Evolutionary conservation across 2,888 invertebrate species (phyloP).

Genomic region (Amorpha juglandis): DNA sequence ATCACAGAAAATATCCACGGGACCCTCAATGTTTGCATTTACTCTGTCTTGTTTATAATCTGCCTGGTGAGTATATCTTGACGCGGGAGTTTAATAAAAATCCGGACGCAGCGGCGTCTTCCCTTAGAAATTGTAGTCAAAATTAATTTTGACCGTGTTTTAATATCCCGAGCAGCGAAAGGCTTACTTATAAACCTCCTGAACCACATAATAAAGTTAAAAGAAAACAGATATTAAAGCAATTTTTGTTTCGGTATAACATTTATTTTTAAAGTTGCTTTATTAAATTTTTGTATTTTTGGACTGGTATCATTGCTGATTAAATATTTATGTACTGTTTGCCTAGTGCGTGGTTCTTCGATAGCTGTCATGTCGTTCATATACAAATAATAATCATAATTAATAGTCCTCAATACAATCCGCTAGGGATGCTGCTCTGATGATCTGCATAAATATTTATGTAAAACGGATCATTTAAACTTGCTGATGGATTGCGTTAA

Average conservation of each 20-base stretch:
- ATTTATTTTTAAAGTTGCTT: not conserved
- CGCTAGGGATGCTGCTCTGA: no score
- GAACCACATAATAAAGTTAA: conserved; percentile 39
- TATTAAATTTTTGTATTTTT: not conserved
- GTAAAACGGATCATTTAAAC: not conserved
- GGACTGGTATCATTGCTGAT: no score
- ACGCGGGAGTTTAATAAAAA: conserved; percentile 46
- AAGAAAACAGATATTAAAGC: conserved; percentile 33
- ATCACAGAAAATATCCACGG: not conserved
- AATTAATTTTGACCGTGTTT: conserved; percentile 58
- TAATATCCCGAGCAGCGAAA: conserved; percentile 54
- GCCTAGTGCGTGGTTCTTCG: no score
- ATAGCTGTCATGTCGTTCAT: no score
- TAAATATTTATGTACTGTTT: no score
- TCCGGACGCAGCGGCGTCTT: conserved; percentile 35
- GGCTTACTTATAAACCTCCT: conserved; percentile 48
- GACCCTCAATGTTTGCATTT: not conserved
- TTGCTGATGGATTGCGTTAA: no score
- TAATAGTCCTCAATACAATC: no score
- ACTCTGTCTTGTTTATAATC: conserved; percentile 26
- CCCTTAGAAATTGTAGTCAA: conserved; percentile 47
- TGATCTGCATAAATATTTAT: no score
- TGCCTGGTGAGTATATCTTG: conserved; percentile 32
- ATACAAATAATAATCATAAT: no score
- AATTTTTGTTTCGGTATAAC: conserved; percentile 6